These are phyloP conservation scores for Neria commutata DNA, from an alignment of 2,888 invertebrate genomes.

Conservation along the genomic window DNA sequence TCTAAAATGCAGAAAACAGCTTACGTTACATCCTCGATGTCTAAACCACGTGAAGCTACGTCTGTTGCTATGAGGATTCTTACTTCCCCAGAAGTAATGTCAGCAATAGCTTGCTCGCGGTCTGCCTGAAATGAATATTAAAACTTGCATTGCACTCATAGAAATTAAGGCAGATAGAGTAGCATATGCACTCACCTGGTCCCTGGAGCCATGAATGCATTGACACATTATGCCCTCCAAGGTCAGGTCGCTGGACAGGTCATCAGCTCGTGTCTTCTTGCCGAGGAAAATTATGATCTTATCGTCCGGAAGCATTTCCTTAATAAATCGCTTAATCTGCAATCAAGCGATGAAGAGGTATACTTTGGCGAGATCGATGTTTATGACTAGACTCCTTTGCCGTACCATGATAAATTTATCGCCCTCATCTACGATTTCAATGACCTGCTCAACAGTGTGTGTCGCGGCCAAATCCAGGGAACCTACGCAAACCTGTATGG, in stretches of 20 bases:
- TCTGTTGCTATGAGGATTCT: conserved; percentile 91
- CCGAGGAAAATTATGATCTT: conserved; percentile 92
- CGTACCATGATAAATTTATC: conserved; percentile 67
- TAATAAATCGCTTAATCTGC: conserved; percentile 73
- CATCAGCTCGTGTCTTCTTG: conserved; percentile 82
- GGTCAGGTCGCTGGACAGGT: conserved; percentile 79
- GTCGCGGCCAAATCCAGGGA: conserved; percentile 87
- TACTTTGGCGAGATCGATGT: background rate
- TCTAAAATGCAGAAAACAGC: too few species aligned
- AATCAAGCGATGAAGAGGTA: too few species aligned
- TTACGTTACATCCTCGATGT: conserved; percentile 84
- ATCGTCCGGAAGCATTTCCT: conserved; percentile 73
- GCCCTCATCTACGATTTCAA: conserved; percentile 75
- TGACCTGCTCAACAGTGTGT: conserved; percentile 82
- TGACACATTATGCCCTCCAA: conserved; percentile 74
- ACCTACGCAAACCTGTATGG: conserved; percentile 89
- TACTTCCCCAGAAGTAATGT: conserved; percentile 79
- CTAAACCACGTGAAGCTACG: conserved; percentile 92
- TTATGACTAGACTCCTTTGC: background rate
- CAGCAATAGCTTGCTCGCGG: conserved; percentile 81
- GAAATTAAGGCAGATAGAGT: background rate
- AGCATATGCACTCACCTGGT: conserved; percentile 64
- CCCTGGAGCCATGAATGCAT: conserved; percentile 88
- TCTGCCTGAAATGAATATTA: conserved; percentile 62
- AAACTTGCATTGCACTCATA: too few species aligned